Conservation (phyloP, 2,888 invertebrate genomes). For the Sarcophaga subvicina region DNA sequence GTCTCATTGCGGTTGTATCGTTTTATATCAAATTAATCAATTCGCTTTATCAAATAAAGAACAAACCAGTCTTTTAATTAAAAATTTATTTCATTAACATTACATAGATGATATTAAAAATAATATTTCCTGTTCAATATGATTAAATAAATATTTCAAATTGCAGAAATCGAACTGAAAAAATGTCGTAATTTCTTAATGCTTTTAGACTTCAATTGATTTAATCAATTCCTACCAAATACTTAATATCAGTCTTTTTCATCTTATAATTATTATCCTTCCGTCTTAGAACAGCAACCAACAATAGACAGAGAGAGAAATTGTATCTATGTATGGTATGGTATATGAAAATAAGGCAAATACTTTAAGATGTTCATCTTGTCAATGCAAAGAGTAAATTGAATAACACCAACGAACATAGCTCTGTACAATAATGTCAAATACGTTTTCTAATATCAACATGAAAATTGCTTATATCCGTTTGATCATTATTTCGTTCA, state of each 20-base stretch:
- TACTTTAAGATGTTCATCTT: slow-evolving; percentile 63
- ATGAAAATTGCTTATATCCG: slow-evolving; percentile 72
- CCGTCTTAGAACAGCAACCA: slow-evolving; percentile 28
- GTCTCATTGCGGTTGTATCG: too few species aligned
- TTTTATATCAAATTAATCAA: too few species aligned
- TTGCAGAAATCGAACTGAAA: too few species aligned
- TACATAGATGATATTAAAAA: too few species aligned
- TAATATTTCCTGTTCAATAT: too few species aligned
- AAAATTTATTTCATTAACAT: too few species aligned
- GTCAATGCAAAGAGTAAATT: slow-evolving; percentile 63
- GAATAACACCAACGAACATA: slow-evolving; percentile 41
- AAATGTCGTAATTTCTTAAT: slow-evolving; percentile 13
- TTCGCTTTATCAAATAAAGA: too few species aligned
- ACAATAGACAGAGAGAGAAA: slow-evolving; percentile 1
- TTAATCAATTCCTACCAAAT: slow-evolving; percentile 53
- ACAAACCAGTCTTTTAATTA: too few species aligned
- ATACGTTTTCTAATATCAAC: slow-evolving; percentile 69
- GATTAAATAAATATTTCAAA: too few species aligned
- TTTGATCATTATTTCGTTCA: slow-evolving; percentile 64
- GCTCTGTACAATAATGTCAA: slow-evolving; percentile 66
- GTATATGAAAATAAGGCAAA: slow-evolving; percentile 37
- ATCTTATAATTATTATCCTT: slow-evolving; percentile 55
- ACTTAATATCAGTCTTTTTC: slow-evolving; percentile 42
- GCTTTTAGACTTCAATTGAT: slow-evolving; percentile 27
- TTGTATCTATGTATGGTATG: slow-evolving; percentile 1